phyloP scores from a whole-genome alignment of 2,797 vertebrate species.

The Urosaurus nigricauda region DNA sequence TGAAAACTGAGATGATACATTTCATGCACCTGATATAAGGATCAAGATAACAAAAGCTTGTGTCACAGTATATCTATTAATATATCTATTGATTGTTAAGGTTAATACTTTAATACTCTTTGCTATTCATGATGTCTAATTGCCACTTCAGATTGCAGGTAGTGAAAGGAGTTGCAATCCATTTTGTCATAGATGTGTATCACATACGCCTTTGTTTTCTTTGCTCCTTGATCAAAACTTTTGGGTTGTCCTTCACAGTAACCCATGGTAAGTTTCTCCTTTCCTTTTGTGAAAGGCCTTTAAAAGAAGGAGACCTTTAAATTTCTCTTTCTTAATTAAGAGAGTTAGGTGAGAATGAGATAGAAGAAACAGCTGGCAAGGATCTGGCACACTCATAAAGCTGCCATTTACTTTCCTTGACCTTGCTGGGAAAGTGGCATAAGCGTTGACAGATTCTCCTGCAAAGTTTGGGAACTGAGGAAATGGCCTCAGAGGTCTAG shows the following conservation, averaged over 20 bases:
- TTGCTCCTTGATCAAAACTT: slow-evolving; percentile 34
- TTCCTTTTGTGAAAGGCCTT: neutral
- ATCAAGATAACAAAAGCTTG: neutral
- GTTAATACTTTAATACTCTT: neutral
- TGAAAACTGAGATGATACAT: neutral
- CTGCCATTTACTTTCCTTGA: neutral
- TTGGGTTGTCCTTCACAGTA: slow-evolving; percentile 32
- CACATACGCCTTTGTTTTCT: slow-evolving; percentile 36
- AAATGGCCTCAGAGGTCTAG: slow-evolving; percentile 33
- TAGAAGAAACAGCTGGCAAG: slow-evolving; percentile 43
- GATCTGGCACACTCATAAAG: slow-evolving; percentile 37
- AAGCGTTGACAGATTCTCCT: neutral
- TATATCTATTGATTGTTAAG: neutral
- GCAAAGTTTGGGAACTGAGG: neutral
- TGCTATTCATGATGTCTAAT: neutral
- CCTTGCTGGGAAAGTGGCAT: slow-evolving; percentile 26
- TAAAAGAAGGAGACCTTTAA: neutral
- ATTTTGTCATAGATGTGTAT: rapidly evolving
- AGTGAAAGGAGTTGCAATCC: neutral
- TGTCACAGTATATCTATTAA: neutral
- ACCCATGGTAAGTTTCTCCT: slow-evolving; percentile 13
- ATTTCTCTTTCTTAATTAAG: slow-evolving; percentile 57
- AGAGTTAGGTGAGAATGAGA: slow-evolving; percentile 30
- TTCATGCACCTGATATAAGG: neutral
- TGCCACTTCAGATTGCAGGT: neutral